Percentiles rank a stretch among this genome's conserved stretches.
These are phyloP conservation scores for Spongilla lacustris DNA, from an alignment of 37 sponge, comb jelly and placozoan species.

Conservation along the genomic window DNA sequence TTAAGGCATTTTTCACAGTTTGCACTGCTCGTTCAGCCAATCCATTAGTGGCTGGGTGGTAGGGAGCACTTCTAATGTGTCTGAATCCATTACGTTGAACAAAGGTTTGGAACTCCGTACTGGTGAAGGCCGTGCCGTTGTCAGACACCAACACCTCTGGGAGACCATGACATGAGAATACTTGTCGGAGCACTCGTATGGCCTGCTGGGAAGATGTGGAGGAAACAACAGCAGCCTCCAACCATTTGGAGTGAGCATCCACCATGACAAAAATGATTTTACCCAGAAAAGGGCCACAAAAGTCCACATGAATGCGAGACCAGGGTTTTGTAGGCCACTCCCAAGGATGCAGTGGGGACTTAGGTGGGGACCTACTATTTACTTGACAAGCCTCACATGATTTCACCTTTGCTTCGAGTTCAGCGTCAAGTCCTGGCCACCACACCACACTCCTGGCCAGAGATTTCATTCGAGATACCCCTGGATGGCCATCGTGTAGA, in stretches of 20 bases:
- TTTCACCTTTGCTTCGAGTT: background rate
- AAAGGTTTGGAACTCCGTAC: background rate
- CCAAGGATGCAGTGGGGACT: conserved; percentile 22
- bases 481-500: conserved; percentile 7
- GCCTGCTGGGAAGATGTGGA: conserved; percentile 5
- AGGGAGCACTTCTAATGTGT: conserved; percentile 14
- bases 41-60: conserved; percentile 31
- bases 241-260: conserved; percentile 29
- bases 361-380: background rate
- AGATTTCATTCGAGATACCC: conserved; percentile 9
- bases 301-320: conserved; percentile 11
- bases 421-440: conserved; percentile 30
- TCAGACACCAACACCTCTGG: conserved; percentile 16
- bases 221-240: conserved; percentile 1
- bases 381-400: conserved; percentile 4
- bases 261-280: conserved; percentile 19
- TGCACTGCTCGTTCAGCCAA: conserved; percentile 21
- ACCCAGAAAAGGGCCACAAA: conserved; percentile 7
- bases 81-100: conserved; percentile 3
- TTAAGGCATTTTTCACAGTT: conserved; percentile 5
- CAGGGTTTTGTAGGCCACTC: conserved; percentile 25
- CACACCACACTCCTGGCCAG: conserved; percentile 12
- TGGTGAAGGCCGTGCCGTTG: conserved; percentile 19
- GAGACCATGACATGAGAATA: background rate
- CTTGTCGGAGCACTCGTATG: conserved; percentile 9